Conservation (phyloP, 2,797 vertebrate genomes). For the Fistularia tabacaria region DNA sequence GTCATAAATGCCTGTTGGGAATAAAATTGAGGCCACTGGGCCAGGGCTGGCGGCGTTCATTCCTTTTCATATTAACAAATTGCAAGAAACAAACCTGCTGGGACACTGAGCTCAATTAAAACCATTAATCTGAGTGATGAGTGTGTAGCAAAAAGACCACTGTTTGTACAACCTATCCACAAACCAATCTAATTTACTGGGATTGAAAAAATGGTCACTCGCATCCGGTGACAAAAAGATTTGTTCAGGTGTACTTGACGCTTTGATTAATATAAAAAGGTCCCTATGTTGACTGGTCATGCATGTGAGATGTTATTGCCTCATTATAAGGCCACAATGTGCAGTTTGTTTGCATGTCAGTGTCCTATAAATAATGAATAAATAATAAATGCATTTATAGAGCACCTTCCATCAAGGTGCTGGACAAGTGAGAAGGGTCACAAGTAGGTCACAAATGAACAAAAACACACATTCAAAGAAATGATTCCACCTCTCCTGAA, state of each 20-base stretch:
- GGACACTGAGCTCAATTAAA: constrained; percentile 78
- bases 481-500: too few species aligned
- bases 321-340: constrained; percentile 17
- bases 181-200: constrained; percentile 50
- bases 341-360: constrained; percentile 4
- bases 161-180: constrained; percentile 39
- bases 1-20: constrained; percentile 63
- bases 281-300: constrained; percentile 29
- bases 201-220: constrained; percentile 62
- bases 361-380: too few species aligned
- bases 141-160: constrained; percentile 58
- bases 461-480: too few species aligned
- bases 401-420: too few species aligned
- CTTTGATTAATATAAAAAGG: constrained; percentile 54
- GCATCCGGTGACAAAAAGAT: constrained; percentile 51
- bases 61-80: constrained; percentile 79
- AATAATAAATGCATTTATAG: too few species aligned
- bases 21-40: constrained; percentile 79
- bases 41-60: constrained; percentile 76
- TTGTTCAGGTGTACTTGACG: constrained; percentile 45
- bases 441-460: too few species aligned
- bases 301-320: neutral
- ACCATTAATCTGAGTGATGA: constrained; percentile 67
- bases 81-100: constrained; percentile 70
- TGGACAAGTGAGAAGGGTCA: too few species aligned